Conservation (phyloP, 2,888 invertebrate species). For the Tryphoninae sp. region DNA sequence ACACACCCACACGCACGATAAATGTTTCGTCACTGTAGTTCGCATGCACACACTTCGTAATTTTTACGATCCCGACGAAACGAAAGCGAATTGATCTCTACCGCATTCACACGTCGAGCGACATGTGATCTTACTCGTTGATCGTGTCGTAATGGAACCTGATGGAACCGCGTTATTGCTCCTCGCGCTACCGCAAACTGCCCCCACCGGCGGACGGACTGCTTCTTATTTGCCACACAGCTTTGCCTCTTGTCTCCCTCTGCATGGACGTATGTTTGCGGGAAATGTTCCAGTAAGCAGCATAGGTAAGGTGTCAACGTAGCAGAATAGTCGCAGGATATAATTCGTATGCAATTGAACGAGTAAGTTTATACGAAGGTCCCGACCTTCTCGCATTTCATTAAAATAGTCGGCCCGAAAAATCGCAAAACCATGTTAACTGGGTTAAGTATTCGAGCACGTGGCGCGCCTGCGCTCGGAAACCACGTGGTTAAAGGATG, state of each 20-base stretch:
- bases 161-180: slow-evolving; percentile 38
- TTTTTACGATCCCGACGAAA: slow-evolving; percentile 15
- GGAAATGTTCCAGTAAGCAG: neutral
- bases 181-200: slow-evolving; percentile 49
- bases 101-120: slow-evolving; percentile 26
- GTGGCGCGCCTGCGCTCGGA: slow-evolving; percentile 76
- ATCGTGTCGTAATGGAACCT: slow-evolving; percentile 70
- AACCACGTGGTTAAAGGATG: slow-evolving; percentile 74
- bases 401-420: slow-evolving; percentile 53
- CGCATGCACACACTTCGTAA: slow-evolving; percentile 13
- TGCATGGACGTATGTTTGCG: neutral
- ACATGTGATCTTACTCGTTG: slow-evolving; percentile 68
- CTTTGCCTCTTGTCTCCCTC: slow-evolving; percentile 44
- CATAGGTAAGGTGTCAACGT: slow-evolving; percentile 50
- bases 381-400: slow-evolving; percentile 63
- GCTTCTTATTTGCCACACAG: slow-evolving; percentile 47
- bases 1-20: slow-evolving; percentile 28
- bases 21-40: slow-evolving; percentile 2
- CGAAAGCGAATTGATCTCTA: slow-evolving; percentile 18
- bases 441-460: slow-evolving; percentile 67
- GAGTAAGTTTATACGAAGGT: slow-evolving; percentile 30
- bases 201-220: slow-evolving; percentile 59
- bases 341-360: slow-evolving; percentile 51
- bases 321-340: slow-evolving; percentile 7
- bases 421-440: slow-evolving; percentile 38